A percentile compares a stretch with the other conserved stretches of the same genome.
These are phyloP conservation scores for Platycercus adscitus DNA, from an alignment of 2,113 vertebrate species.

Conservation along the genomic window DNA sequence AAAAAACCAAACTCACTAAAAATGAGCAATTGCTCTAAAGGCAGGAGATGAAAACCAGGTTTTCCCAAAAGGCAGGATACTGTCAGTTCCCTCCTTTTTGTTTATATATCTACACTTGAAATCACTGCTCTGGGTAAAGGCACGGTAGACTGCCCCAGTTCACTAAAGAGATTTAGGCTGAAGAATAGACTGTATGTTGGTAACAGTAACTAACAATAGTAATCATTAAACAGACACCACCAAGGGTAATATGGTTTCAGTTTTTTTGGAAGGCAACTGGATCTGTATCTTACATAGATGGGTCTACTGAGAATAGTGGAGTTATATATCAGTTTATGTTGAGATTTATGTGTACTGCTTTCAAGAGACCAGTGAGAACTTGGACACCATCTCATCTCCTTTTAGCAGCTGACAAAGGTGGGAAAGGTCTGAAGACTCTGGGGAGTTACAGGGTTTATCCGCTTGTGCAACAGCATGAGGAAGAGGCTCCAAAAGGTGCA, in stretches of 20 bases:
- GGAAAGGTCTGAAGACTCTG: background rate
- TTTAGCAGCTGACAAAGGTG: background rate
- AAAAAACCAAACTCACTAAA: background rate
- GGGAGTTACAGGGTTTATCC: background rate
- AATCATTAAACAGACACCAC: background rate
- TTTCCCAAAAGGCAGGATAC: background rate
- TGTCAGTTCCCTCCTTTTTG: background rate
- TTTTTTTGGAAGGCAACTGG: background rate
- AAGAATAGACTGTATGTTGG: background rate
- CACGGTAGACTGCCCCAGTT: background rate
- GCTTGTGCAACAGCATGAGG: rapidly evolving
- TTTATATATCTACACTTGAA: background rate
- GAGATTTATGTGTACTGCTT: background rate
- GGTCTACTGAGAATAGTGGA: background rate
- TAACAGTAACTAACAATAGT: background rate
- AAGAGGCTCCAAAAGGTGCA: background rate
- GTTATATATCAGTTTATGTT: background rate
- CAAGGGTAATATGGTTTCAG: background rate
- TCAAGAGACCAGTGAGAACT: background rate
- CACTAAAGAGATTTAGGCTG: background rate
- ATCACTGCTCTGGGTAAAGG: background rate
- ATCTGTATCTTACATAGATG: background rate
- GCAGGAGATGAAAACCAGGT: background rate
- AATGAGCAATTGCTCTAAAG: background rate
- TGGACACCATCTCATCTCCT: background rate